phyloP scores from a whole-genome alignment of 2,888 invertebrate species.

The Ischnus inquisitorius region DNA sequence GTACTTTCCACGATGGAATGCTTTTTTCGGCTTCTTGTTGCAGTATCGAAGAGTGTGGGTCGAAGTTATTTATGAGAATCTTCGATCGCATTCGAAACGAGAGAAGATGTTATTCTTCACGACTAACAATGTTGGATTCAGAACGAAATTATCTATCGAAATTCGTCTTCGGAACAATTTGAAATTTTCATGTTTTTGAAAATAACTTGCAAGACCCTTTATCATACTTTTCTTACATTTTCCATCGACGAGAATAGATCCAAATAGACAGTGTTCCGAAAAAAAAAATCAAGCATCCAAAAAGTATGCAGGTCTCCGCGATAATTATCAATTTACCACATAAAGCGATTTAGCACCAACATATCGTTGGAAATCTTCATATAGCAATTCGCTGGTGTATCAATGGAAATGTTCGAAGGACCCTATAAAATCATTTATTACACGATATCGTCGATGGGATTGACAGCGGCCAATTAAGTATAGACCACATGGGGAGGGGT shows the following conservation, averaged over 20 bases:
- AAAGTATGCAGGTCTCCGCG: neutral
- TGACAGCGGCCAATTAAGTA: conserved; percentile 59
- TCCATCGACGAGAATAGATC: too few relatives aligned
- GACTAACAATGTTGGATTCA: neutral
- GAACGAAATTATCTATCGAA: neutral
- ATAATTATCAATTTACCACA: neutral
- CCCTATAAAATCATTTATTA: conserved; percentile 54
- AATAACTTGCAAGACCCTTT: too few relatives aligned
- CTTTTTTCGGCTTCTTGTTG: neutral
- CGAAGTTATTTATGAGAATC: neutral
- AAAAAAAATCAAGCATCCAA: neutral
- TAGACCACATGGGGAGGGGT: conserved; percentile 41
- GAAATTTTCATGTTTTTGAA: too few relatives aligned
- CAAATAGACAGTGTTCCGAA: too few relatives aligned
- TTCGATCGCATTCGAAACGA: neutral
- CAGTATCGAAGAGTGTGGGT: neutral
- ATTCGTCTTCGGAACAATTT: neutral
- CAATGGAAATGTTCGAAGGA: neutral
- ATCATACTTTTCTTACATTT: too few relatives aligned
- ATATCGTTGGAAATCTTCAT: neutral
- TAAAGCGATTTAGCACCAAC: too few relatives aligned
- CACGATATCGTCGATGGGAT: conserved; percentile 40
- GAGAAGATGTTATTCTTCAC: neutral
- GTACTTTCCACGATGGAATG: neutral
- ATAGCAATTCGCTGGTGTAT: neutral